Percentiles rank a stretch among this genome's conserved stretches.
These are phyloP conservation scores for Neocrepidodera transversa DNA, from an alignment of 2,888 invertebrate genomes.

Conservation along the genomic window DNA sequence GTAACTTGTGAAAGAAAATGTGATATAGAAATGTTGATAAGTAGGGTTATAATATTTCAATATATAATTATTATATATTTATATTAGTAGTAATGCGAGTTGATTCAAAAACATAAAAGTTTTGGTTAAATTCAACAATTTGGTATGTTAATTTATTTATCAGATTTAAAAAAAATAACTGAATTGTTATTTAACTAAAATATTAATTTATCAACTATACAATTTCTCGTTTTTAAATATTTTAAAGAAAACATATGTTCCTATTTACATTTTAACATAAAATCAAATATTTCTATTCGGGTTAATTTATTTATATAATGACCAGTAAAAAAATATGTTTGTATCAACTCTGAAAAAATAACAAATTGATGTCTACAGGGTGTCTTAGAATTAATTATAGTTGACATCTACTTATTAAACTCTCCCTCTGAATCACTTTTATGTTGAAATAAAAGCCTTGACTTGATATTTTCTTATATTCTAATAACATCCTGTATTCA, in stretches of 20 bases:
- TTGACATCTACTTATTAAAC: too few relatives aligned
- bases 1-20: conserved; percentile 53
- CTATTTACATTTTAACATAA: neutral
- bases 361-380: conserved; percentile 17
- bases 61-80: conserved; percentile 28
- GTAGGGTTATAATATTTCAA: conserved; percentile 35
- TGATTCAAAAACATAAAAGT: conserved; percentile 17
- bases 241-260: too few relatives aligned
- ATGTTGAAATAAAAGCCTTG: too few relatives aligned
- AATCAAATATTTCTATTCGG: neutral
- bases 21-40: conserved; percentile 55
- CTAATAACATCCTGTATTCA: conserved; percentile 22
- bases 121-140: conserved; percentile 1
- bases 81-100: conserved; percentile 26
- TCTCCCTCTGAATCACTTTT: too few relatives aligned
- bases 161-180: too few relatives aligned
- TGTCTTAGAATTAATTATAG: conserved; percentile 9
- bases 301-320: too few relatives aligned
- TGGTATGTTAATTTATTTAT: neutral
- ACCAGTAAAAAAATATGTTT: conserved; percentile 4
- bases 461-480: too few relatives aligned
- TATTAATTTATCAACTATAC: too few relatives aligned
- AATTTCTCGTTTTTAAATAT: too few relatives aligned
- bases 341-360: conserved; percentile 17
- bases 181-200: too few relatives aligned